phyloP scores from a whole-genome alignment of 2,888 invertebrate species.

The Pediacus dermestoides region DNA sequence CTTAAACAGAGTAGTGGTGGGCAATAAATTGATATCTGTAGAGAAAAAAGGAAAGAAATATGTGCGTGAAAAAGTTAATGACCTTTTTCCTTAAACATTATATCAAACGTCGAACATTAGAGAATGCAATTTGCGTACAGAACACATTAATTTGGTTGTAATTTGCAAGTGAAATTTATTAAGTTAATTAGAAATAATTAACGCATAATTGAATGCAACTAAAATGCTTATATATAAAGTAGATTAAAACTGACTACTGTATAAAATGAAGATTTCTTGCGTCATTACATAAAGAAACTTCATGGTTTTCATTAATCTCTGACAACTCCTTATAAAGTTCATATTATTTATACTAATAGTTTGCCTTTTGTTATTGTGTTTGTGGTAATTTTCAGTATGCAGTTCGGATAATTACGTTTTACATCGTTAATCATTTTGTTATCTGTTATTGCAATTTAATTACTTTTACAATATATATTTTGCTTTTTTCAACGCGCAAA shows the following conservation, averaged over 20 bases:
- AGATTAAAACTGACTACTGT: slow-evolving; percentile 18
- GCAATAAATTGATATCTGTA: too few species aligned
- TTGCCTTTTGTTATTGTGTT: slow-evolving; percentile 9
- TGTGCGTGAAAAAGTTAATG: slow-evolving; percentile 5
- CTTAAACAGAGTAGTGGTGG: too few species aligned
- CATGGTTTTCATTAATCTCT: slow-evolving; percentile 21
- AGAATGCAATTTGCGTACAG: slow-evolving; percentile 3
- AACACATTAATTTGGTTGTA: slow-evolving; percentile 7
- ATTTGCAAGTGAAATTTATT: slow-evolving; percentile 23
- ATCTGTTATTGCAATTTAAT: slow-evolving; percentile 15
- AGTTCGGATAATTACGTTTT: slow-evolving; percentile 7
- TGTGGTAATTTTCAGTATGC: slow-evolving; percentile 1
- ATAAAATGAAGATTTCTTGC: slow-evolving; percentile 17
- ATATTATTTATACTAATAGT: slow-evolving; percentile 21
- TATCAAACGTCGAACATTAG: slow-evolving; percentile 1
- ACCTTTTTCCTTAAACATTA: slow-evolving; percentile 4
- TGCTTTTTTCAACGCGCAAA: too few species aligned
- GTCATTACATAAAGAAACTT: slow-evolving; percentile 16
- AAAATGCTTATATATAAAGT: slow-evolving; percentile 7
- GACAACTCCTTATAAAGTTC: slow-evolving; percentile 17
- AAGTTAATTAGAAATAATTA: slow-evolving; percentile 20
- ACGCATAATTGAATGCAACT: slow-evolving; percentile 13
- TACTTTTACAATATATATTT: slow-evolving; percentile 14
- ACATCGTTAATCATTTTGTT: slow-evolving; percentile 12
- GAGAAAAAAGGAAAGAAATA: too few species aligned